A percentile compares a stretch with the other conserved stretches of the same genome.
Conservation (phyloP, 2,797 vertebrate species). For the Pantherophis alleghaniensis region DNA sequence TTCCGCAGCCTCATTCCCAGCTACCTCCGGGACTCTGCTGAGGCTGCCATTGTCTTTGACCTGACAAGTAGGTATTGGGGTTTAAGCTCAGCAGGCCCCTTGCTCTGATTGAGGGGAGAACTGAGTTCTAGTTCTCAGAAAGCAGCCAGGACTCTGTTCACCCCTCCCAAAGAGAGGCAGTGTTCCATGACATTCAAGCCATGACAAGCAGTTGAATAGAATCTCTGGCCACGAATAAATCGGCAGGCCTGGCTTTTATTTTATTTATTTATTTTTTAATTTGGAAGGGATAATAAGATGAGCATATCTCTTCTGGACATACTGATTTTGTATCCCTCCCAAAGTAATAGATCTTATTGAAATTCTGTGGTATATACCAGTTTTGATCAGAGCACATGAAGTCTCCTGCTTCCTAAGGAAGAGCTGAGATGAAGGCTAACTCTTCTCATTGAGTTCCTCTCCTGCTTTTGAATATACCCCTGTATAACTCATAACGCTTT, state of each 20-base stretch:
- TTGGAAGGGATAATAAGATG: neutral
- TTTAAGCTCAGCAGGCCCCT: constrained; percentile 28
- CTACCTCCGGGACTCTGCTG: constrained; percentile 90
- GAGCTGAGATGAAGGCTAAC: neutral
- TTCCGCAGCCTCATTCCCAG: constrained; percentile 92
- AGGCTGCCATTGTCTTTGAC: constrained; percentile 91
- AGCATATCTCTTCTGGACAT: neutral
- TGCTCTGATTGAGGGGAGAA: neutral
- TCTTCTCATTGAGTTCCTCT: neutral
- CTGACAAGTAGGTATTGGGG: constrained; percentile 79
- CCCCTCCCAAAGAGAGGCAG: neutral
- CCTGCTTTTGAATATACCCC: neutral
- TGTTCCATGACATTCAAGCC: no score
- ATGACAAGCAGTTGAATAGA: neutral
- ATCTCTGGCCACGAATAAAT: neutral
- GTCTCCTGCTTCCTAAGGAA: neutral
- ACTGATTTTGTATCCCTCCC: neutral
- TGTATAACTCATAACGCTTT: no score
- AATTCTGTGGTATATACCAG: neutral
- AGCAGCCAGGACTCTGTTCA: neutral
- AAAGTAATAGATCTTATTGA: neutral
- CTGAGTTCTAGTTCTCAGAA: neutral
- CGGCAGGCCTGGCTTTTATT: neutral
- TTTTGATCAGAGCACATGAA: neutral
- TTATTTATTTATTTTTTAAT: neutral